Evolutionary conservation across 1,140 invertebrate species (phyloP).

Genomic region (Macrotrachela quadricornifera): DNA sequence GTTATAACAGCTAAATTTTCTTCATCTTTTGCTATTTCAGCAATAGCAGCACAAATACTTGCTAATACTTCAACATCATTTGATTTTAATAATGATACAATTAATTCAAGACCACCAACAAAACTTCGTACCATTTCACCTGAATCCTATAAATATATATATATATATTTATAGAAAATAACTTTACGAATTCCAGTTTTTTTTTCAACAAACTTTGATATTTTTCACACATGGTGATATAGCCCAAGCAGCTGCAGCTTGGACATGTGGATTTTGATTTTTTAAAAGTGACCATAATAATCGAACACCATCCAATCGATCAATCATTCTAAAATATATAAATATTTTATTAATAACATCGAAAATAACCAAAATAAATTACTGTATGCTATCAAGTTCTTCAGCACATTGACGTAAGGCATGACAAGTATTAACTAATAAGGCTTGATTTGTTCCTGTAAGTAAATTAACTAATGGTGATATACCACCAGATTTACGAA

Average conservation of each 20-base stretch:
- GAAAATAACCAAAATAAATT: conserved; percentile 9
- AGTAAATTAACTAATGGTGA: conserved; percentile 45
- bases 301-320: conserved; percentile 64
- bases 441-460: conserved; percentile 49
- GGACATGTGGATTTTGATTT: conserved; percentile 52
- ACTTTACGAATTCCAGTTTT: neutral
- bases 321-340: conserved; percentile 37
- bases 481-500: conserved; percentile 46
- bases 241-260: conserved; percentile 66
- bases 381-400: conserved; percentile 30
- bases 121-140: conserved; percentile 73
- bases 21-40: conserved; percentile 61
- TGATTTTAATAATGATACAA: conserved; percentile 61
- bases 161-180: neutral
- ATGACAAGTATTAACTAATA: conserved; percentile 62
- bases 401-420: conserved; percentile 44
- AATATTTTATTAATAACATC: neutral
- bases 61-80: conserved; percentile 37
- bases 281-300: conserved; percentile 78
- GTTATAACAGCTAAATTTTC: conserved; percentile 81
- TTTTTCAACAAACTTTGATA: conserved; percentile 37
- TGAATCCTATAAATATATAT: conserved; percentile 40
- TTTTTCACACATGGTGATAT: conserved; percentile 71
- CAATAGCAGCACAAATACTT: conserved; percentile 69
- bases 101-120: conserved; percentile 68